Evolutionary conservation across 1,140 invertebrate genomes (phyloP).

Genomic region (Drosophila burlai): DNA sequence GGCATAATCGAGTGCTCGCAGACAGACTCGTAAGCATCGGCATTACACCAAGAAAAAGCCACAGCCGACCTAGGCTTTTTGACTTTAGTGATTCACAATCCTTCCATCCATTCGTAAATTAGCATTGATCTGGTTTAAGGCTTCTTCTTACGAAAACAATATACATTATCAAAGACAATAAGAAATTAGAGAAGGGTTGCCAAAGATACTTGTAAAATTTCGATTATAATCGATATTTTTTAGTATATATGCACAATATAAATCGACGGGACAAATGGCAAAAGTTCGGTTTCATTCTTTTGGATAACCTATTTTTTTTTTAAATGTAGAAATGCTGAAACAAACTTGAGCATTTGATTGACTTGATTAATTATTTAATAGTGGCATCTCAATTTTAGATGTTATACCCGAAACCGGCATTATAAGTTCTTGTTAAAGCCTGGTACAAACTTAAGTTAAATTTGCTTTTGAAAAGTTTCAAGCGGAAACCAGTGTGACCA

Average conservation of each 20-base stretch:
- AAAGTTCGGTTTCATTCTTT: too few relatives aligned
- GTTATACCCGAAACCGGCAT: too few relatives aligned
- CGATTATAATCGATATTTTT: neutral
- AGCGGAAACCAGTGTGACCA: too few relatives aligned
- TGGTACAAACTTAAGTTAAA: too few relatives aligned
- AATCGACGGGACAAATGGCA: too few relatives aligned
- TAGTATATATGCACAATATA: neutral
- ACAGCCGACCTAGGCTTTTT: too few relatives aligned
- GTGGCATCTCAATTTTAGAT: too few relatives aligned
- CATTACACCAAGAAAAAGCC: slow-evolving; percentile 1
- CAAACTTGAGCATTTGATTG: neutral
- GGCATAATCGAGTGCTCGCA: slow-evolving; percentile 19
- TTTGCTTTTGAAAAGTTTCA: too few relatives aligned
- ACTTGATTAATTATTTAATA: too few relatives aligned
- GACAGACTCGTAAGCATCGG: neutral
- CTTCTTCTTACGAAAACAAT: neutral
- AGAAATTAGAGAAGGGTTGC: neutral
- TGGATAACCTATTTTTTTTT: too few relatives aligned
- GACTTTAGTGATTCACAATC: neutral
- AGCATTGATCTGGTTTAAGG: neutral
- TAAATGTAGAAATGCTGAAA: neutral
- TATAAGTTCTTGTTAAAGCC: too few relatives aligned
- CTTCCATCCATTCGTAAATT: neutral
- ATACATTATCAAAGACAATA: neutral
- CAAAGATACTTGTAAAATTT: neutral